Conservation (phyloP, 64 coral and sea anemone genomes). For the Dendrophyllia cribrosa region DNA sequence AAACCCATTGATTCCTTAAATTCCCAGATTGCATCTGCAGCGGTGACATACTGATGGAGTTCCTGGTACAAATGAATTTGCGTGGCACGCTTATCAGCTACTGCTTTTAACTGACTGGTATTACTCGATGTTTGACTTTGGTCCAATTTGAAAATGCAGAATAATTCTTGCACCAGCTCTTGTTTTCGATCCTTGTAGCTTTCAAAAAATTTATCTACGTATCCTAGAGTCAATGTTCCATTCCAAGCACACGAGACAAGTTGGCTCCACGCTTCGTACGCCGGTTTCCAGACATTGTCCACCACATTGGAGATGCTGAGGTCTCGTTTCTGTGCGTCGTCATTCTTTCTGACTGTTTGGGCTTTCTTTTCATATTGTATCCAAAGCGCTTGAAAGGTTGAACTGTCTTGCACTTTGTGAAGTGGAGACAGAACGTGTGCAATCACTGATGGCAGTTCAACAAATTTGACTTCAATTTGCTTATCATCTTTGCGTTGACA, state of each 20-base stretch:
- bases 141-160: neutral
- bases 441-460: neutral
- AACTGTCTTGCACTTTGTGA: neutral
- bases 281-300: constrained; percentile 39
- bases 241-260: neutral
- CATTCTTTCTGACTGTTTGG: constrained; percentile 5
- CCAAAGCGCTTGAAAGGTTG: constrained; percentile 60
- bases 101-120: neutral
- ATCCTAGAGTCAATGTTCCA: constrained; percentile 32
- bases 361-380: constrained; percentile 21
- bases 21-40: constrained; percentile 66
- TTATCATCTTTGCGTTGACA: neutral
- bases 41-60: constrained; percentile 28
- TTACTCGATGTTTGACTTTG: neutral
- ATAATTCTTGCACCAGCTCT: constrained; percentile 33
- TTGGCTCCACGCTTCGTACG: constrained; percentile 19
- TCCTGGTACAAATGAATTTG: constrained; percentile 54
- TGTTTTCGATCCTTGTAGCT: constrained; percentile 4
- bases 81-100: neutral
- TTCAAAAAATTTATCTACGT: constrained; percentile 58
- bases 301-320: constrained; percentile 44
- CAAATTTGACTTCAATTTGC: constrained; percentile 13
- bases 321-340: neutral
- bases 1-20: constrained; percentile 67
- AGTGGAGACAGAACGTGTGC: constrained; percentile 3